A percentile compares a stretch with the other conserved stretches of the same genome.
Conservation (phyloP, 2,888 invertebrate species). For the Lobophora halterata region DNA sequence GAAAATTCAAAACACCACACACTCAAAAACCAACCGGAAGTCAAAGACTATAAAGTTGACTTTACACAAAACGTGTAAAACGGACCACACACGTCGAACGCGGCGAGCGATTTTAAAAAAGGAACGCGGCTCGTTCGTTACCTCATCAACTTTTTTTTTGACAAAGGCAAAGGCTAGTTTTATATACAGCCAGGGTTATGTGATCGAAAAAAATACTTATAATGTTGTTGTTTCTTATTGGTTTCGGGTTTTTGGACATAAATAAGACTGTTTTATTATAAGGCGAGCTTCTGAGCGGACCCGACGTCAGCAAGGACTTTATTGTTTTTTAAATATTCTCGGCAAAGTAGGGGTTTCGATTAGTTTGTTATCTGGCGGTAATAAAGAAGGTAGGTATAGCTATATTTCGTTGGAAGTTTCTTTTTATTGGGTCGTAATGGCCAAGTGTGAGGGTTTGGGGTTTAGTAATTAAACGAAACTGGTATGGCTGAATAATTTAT, state of each 20-base stretch:
- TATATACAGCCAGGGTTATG: slow-evolving; percentile 60
- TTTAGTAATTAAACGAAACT: slow-evolving; percentile 10
- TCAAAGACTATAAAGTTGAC: slow-evolving; percentile 12
- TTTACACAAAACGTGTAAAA: slow-evolving; percentile 15
- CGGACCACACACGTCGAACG: slow-evolving; percentile 74
- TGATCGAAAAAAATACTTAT: slow-evolving; percentile 44
- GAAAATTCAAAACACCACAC: slow-evolving; percentile 33
- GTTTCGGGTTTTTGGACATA: slow-evolving; percentile 49
- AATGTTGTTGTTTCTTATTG: slow-evolving; percentile 65
- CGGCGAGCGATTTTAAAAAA: slow-evolving; percentile 72
- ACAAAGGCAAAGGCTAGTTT: slow-evolving; percentile 55
- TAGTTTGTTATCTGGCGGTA: slow-evolving; percentile 69
- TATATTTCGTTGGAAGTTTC: slow-evolving; percentile 28
- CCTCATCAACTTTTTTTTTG: slow-evolving; percentile 74
- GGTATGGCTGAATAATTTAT: no score
- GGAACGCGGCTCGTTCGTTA: slow-evolving; percentile 78
- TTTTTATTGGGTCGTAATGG: slow-evolving; percentile 21
- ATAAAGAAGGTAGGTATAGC: slow-evolving; percentile 63
- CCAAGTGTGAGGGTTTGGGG: slow-evolving; percentile 12
- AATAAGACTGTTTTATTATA: slow-evolving; percentile 68
- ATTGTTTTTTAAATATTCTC: slow-evolving; percentile 73
- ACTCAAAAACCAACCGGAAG: slow-evolving; percentile 25
- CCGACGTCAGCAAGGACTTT: slow-evolving; percentile 54
- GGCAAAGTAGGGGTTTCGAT: slow-evolving; percentile 47
- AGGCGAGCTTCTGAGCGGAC: slow-evolving; percentile 54